These are phyloP conservation scores for Agrenia bidenticulata DNA, from an alignment of 2,888 invertebrate species.

Conservation along the genomic window DNA sequence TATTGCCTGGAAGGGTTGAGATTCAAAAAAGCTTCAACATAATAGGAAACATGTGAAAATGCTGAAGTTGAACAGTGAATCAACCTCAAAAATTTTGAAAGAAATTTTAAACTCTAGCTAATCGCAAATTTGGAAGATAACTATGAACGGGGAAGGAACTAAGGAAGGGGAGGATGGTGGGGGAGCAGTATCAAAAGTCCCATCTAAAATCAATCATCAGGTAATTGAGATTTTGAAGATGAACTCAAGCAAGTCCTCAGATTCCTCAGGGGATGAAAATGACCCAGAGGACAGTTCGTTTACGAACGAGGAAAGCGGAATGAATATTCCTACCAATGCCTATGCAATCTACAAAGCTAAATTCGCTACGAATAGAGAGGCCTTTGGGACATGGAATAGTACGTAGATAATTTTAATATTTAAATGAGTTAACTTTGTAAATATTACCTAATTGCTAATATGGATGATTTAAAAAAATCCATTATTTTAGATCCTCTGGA, in stretches of 20 bases:
- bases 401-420: not conserved
- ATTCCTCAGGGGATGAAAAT: not conserved
- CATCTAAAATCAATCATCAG: no score
- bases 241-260: not conserved
- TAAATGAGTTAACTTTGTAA: not conserved
- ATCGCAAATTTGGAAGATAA: no score
- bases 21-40: no score
- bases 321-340: not conserved
- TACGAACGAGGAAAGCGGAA: not conserved
- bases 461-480: no score
- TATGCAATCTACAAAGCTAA: not conserved
- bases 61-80: no score
- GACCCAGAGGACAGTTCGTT: not conserved
- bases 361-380: conserved; percentile 21
- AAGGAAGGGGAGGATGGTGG: no score
- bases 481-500: conserved; percentile 37
- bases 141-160: no score
- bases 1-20: no score
- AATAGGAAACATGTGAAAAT: no score
- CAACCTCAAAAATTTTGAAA: no score
- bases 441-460: not conserved
- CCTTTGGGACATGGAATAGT: conserved; percentile 25
- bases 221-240: not conserved
- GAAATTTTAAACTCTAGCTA: no score
- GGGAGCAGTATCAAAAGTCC: no score